These are phyloP conservation scores for Drosophila insularis DNA, from an alignment of 1,140 invertebrate species.

Conservation along the genomic window DNA sequence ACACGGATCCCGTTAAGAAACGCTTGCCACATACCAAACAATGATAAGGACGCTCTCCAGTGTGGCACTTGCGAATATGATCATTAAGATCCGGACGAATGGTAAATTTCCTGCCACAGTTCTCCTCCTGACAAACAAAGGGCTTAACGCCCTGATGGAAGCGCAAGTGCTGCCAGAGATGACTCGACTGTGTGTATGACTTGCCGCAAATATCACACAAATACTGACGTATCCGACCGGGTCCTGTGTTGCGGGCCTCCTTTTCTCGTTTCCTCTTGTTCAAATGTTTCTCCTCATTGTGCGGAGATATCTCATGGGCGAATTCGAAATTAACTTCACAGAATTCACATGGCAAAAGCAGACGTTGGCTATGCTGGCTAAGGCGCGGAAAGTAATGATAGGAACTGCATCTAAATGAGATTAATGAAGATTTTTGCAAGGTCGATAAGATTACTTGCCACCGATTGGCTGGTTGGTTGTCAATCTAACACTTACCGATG, in stretches of 20 bases:
- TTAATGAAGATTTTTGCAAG: background rate
- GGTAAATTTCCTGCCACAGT: slow-evolving; percentile 86
- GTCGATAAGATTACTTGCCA: background rate
- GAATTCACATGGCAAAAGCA: slow-evolving; percentile 72
- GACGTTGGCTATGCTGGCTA: slow-evolving; percentile 29
- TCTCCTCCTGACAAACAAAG: slow-evolving; percentile 84
- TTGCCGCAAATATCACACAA: slow-evolving; percentile 85
- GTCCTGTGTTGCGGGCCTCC: slow-evolving; percentile 40
- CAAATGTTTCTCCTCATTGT: slow-evolving; percentile 78
- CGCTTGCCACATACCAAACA: slow-evolving; percentile 88
- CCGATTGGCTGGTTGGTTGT: too few species aligned
- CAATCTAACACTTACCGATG: slow-evolving; percentile 71
- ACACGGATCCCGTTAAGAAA: slow-evolving; percentile 89
- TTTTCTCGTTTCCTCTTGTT: slow-evolving; percentile 75
- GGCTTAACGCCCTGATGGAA: slow-evolving; percentile 86
- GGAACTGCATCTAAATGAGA: slow-evolving; percentile 47
- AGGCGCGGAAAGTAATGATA: slow-evolving; percentile 77
- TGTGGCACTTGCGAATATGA: slow-evolving; percentile 86
- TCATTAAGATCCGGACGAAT: slow-evolving; percentile 87
- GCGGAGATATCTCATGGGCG: slow-evolving; percentile 82
- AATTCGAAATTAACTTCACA: slow-evolving; percentile 76
- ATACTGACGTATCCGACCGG: slow-evolving; percentile 82
- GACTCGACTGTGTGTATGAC: slow-evolving; percentile 85
- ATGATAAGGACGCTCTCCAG: slow-evolving; percentile 88
- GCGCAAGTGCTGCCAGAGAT: slow-evolving; percentile 85